phyloP scores from a whole-genome alignment of 2,113 vertebrate genomes.

The Pygoscelis adeliae region DNA sequence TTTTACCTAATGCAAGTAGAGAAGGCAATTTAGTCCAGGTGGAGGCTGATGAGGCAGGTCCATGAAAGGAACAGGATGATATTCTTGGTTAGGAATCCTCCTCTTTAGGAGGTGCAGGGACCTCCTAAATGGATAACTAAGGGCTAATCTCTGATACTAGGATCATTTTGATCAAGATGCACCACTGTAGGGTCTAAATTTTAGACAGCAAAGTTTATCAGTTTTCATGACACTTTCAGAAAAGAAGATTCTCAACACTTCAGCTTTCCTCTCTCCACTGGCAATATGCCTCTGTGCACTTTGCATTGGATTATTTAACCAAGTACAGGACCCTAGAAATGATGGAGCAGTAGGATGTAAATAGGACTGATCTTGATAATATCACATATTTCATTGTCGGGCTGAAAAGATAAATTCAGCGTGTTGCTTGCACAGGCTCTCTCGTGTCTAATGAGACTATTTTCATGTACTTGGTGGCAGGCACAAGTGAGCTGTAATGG shows the following conservation, averaged over 20 bases:
- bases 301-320: not conserved
- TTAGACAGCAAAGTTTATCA: not conserved
- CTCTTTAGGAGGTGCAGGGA: not conserved
- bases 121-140: not conserved
- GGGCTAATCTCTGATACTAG: not conserved
- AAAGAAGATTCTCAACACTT: not conserved
- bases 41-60: not conserved
- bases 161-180: not conserved
- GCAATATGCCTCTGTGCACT: not conserved
- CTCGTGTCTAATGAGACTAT: not conserved
- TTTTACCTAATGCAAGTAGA: not conserved
- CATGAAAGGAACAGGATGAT: not conserved
- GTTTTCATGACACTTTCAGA: not conserved
- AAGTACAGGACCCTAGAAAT: not conserved
- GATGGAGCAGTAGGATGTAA: not conserved
- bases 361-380: not conserved
- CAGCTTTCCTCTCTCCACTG: not conserved
- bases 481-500: not conserved
- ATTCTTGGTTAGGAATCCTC: not conserved
- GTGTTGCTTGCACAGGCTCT: not conserved
- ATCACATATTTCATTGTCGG: not conserved
- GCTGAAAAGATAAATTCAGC: constrained; percentile 12
- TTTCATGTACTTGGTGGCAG: constrained; percentile 2
- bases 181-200: not conserved
- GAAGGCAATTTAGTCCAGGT: not conserved